A percentile compares a stretch with the other conserved stretches of the same genome.
Evolutionary conservation across 2,113 vertebrate genomes (phyloP).

Genomic region (Smithornis capensis): DNA sequence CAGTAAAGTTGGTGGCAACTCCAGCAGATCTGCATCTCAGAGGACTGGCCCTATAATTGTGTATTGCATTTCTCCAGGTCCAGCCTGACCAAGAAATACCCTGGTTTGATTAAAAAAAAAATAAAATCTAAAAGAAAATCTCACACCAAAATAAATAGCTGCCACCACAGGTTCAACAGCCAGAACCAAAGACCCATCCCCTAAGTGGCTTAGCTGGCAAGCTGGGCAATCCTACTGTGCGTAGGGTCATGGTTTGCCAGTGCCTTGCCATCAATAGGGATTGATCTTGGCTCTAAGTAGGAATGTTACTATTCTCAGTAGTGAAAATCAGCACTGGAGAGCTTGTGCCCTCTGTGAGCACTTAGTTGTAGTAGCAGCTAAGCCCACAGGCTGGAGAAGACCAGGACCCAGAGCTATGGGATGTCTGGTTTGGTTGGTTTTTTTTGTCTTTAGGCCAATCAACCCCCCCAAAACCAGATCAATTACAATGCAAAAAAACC

Average conservation of each 20-base stretch:
- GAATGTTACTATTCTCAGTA: conserved; percentile 24
- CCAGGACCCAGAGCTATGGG: neutral
- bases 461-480: neutral
- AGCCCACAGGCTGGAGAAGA: neutral
- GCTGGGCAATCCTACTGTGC: neutral
- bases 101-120: neutral
- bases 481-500: neutral
- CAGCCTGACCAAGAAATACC: conserved; percentile 50
- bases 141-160: conserved; percentile 19
- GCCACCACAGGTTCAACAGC: neutral
- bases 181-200: neutral
- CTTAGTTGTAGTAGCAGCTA: neutral
- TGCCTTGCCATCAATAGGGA: neutral
- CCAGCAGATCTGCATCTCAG: neutral
- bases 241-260: neutral
- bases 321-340: neutral
- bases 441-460: neutral
- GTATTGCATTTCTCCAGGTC: conserved; percentile 36
- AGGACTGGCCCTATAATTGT: neutral
- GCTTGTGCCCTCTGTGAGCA: neutral
- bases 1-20: neutral
- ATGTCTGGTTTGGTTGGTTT: neutral
- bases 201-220: neutral
- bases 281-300: neutral
- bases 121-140: neutral